Percentiles rank a stretch among this genome's conserved stretches.
These are phyloP conservation scores for Pandemis heparana DNA, from an alignment of 2,888 invertebrate species.

Conservation along the genomic window DNA sequence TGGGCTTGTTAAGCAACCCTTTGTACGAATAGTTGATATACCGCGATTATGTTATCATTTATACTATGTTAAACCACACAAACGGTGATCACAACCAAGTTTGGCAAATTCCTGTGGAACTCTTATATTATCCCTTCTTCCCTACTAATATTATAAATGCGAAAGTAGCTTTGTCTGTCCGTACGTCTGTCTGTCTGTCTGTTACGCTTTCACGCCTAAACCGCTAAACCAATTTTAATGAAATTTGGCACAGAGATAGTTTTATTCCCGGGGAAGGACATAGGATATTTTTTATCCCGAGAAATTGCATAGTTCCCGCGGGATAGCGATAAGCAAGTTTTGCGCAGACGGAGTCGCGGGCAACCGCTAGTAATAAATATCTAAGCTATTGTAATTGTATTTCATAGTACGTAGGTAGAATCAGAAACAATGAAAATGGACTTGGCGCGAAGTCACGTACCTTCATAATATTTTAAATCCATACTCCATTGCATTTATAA, in stretches of 20 bases:
- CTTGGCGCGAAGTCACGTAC: neutral
- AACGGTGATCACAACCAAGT: neutral
- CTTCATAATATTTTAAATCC: neutral
- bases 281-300: too few relatives aligned
- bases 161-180: too few relatives aligned
- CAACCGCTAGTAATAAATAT: neutral
- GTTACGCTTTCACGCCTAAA: too few relatives aligned
- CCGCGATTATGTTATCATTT: neutral
- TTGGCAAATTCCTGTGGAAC: neutral
- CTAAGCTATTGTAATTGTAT: neutral
- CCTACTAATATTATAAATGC: too few relatives aligned
- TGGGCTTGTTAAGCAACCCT: neutral
- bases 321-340: too few relatives aligned
- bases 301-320: too few relatives aligned
- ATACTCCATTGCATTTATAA: neutral
- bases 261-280: too few relatives aligned
- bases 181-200: too few relatives aligned
- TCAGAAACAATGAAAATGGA: neutral
- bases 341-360: too few relatives aligned
- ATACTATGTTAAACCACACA: neutral
- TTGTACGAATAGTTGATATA: neutral
- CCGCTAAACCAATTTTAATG: too few relatives aligned
- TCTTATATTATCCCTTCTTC: neutral
- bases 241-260: too few relatives aligned
- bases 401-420: neutral